phyloP scores from a whole-genome alignment of 2,797 vertebrate species.

The Cryptoblepharus egeriae region DNA sequence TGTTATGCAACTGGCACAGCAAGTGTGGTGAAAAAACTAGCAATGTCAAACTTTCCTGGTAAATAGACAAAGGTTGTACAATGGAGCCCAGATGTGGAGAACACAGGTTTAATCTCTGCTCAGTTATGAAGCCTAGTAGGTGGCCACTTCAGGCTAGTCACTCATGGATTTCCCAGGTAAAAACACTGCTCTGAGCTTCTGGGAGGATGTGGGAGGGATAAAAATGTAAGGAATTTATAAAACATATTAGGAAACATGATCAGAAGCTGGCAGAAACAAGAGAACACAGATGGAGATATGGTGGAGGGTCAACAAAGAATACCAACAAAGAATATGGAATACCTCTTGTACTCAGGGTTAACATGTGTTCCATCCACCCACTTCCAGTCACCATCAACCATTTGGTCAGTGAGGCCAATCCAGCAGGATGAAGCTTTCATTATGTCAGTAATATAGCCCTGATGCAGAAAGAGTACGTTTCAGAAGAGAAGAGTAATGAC shows the following conservation, averaged over 20 bases:
- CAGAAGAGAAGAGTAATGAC: not conserved
- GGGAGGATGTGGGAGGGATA: not conserved
- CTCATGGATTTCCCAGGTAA: not conserved
- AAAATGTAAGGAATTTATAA: not conserved
- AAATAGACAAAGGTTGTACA: not conserved
- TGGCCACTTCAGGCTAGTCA: not conserved
- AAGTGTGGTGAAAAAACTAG: not conserved
- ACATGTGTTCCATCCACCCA: constrained; percentile 12
- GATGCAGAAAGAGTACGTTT: not conserved
- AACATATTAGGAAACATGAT: not conserved
- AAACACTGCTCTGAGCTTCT: not conserved
- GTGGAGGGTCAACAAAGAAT: not conserved
- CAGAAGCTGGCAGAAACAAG: not conserved
- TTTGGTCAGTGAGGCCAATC: constrained; percentile 18
- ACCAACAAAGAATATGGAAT: too few species aligned
- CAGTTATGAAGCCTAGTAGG: not conserved
- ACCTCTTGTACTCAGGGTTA: not conserved
- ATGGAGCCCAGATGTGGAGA: not conserved
- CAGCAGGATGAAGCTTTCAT: not conserved
- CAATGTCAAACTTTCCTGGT: not conserved
- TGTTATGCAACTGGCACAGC: too few species aligned
- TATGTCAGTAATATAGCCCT: constrained; percentile 1
- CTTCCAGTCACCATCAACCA: constrained; percentile 8
- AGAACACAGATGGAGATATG: not conserved
- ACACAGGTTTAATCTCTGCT: not conserved